Percentiles rank a stretch among this genome's conserved stretches.
phyloP scores from a whole-genome alignment of 2,888 invertebrate species.

The Drosophila yooni region DNA sequence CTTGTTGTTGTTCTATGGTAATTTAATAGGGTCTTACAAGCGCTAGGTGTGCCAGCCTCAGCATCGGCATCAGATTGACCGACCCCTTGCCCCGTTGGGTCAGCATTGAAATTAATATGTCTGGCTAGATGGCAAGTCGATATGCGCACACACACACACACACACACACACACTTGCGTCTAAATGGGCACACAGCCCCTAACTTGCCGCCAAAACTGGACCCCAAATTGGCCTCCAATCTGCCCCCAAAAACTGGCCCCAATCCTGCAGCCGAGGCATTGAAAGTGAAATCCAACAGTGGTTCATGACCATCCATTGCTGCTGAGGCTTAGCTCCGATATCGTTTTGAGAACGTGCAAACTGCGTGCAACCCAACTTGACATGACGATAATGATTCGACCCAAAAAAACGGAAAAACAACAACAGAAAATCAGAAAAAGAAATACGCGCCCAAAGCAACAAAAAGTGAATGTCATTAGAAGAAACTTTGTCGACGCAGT shows the following conservation, averaged over 20 bases:
- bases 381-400: slow-evolving; percentile 78
- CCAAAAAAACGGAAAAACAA: slow-evolving; percentile 52
- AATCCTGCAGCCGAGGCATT: slow-evolving; percentile 69
- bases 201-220: slow-evolving; percentile 53
- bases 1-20: slow-evolving; percentile 52
- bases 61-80: slow-evolving; percentile 28
- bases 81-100: slow-evolving; percentile 56
- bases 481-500: slow-evolving; percentile 61
- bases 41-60: slow-evolving; percentile 48
- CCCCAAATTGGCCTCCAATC: slow-evolving; percentile 45
- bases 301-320: slow-evolving; percentile 57
- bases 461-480: slow-evolving; percentile 78
- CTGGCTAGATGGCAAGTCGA: slow-evolving; percentile 53
- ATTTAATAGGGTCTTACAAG: slow-evolving; percentile 67
- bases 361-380: slow-evolving; percentile 76
- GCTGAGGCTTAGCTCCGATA: slow-evolving; percentile 57
- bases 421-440: slow-evolving; percentile 1
- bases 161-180: background rate
- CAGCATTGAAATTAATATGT: slow-evolving; percentile 65
- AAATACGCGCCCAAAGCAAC: slow-evolving; percentile 44
- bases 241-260: slow-evolving; percentile 46
- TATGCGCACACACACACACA: slow-evolving; percentile 20
- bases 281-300: slow-evolving; percentile 70
- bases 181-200: slow-evolving; percentile 27
- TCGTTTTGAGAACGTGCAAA: slow-evolving; percentile 66